Evolutionary conservation across 1,140 invertebrate species (phyloP), one percentile per base, ranked within the genome.

Genomic region (Drosophila aff.): DNA sequence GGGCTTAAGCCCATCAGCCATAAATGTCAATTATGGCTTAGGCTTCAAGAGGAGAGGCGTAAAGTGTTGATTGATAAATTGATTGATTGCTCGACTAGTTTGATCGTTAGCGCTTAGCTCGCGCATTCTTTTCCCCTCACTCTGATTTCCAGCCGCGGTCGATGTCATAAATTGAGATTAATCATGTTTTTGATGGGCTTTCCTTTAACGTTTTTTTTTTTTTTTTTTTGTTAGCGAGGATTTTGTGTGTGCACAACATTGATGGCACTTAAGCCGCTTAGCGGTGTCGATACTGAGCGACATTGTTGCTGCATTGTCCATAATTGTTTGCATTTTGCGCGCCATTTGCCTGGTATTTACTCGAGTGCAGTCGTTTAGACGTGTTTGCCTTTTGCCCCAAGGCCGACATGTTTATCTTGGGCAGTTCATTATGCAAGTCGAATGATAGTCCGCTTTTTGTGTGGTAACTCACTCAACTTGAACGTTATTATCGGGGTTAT

Each of bases 141-240:
- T 44, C 16, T 65, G 38, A 31, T 71, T 63, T 73, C 68, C 21
- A 9, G 23, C 9, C 58, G 26, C 64, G 57, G 84, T 44, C 50
- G 60, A 76, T 89, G 85, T 90, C 85, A 89, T 89, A 89, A 89
- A 89, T 89, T 85, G 81, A 89, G 85, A 89, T 89, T 89, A 89
- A 89, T 89, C 85, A 81, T 89, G 86, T 79, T 90, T 73, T 69
- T 58, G 81, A 81, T 90, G 79, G 68, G 74, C 9, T 44, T 69
- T 40, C 36, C 26, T 11, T 10, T 52, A 2, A n/a, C 10, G 16
- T 58, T 41, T 49, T 44, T 26, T 50, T 57, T 57, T 38, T 13
- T 13, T 38, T 28, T 13, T 13, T 33, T 33, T 36, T 36, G 0
- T 3, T 11, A 6, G 5, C 10, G 49, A 18, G 40, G 26, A 31